Evolutionary conservation across 2,888 invertebrate species (phyloP).

Genomic region (Cosmia trapezina): DNA sequence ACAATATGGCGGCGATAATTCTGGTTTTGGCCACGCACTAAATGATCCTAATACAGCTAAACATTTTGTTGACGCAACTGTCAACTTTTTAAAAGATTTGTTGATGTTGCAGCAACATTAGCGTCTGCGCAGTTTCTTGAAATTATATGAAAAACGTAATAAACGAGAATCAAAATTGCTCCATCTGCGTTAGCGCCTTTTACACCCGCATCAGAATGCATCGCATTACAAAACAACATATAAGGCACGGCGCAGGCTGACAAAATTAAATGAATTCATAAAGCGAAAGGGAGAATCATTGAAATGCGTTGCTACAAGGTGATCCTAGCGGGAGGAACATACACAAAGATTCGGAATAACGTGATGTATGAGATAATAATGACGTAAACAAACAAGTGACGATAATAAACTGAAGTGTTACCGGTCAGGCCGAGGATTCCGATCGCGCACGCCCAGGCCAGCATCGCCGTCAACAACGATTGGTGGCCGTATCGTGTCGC

Average conservation of each 20-base stretch:
- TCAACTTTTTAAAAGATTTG: neutral
- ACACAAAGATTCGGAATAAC: neutral
- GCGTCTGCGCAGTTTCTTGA: neutral
- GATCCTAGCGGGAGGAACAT: neutral
- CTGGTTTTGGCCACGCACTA: no score
- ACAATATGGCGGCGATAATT: neutral
- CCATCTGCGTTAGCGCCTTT: neutral
- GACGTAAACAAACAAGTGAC: slow-evolving; percentile 33
- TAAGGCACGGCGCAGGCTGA: neutral
- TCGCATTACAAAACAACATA: neutral
- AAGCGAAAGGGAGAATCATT: neutral
- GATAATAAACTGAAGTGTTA: slow-evolving; percentile 63
- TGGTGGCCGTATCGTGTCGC: slow-evolving; percentile 56
- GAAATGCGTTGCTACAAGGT: neutral
- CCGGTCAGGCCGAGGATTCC: slow-evolving; percentile 70
- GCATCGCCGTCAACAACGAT: slow-evolving; percentile 60
- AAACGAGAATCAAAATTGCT: neutral
- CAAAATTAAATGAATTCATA: neutral
- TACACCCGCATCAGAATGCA: no score
- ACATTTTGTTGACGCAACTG: neutral
- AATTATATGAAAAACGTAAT: neutral
- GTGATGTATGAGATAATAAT: slow-evolving; percentile 7
- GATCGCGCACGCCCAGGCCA: slow-evolving; percentile 60
- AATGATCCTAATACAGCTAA: no score
- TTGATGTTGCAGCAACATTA: neutral